Evolutionary conservation across 1,140 invertebrate species (phyloP).

Genomic region (Drosophila kepulauana): DNA sequence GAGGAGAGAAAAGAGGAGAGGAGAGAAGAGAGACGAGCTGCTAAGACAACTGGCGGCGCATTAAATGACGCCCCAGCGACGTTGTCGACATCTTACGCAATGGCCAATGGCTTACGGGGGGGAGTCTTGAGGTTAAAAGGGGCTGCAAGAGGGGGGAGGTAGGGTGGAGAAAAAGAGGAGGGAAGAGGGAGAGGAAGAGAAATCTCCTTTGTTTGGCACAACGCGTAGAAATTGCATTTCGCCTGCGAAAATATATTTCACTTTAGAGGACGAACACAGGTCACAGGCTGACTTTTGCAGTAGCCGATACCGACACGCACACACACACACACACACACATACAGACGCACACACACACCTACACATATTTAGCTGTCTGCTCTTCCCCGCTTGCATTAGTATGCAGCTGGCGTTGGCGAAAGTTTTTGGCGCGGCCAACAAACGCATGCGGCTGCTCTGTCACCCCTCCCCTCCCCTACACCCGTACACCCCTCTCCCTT

Average conservation of each 20-base stretch:
- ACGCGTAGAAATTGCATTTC: constrained; percentile 75
- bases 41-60: constrained; percentile 81
- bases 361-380: no score
- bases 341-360: constrained; percentile 5
- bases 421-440: constrained; percentile 79
- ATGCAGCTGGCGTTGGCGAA: constrained; percentile 72
- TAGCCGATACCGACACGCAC: constrained; percentile 33
- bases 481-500: not conserved
- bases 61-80: constrained; percentile 83
- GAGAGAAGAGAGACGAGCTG: constrained; percentile 13
- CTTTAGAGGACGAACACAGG: constrained; percentile 84
- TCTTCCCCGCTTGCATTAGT: constrained; percentile 52
- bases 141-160: not conserved
- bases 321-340: constrained; percentile 36
- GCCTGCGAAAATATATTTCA: constrained; percentile 83
- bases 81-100: constrained; percentile 71
- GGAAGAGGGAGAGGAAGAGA: not conserved
- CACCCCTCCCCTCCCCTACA: not conserved
- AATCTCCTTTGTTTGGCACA: constrained; percentile 50
- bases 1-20: not conserved
- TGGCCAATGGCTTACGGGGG: constrained; percentile 52
- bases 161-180: not conserved
- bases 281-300: constrained; percentile 81
- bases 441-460: constrained; percentile 61
- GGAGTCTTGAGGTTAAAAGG: constrained; percentile 4